Evolutionary conservation across 2,797 vertebrate genomes (phyloP), one percentile per base, ranked within the genome.

Genomic region (Manis javanica): DNA sequence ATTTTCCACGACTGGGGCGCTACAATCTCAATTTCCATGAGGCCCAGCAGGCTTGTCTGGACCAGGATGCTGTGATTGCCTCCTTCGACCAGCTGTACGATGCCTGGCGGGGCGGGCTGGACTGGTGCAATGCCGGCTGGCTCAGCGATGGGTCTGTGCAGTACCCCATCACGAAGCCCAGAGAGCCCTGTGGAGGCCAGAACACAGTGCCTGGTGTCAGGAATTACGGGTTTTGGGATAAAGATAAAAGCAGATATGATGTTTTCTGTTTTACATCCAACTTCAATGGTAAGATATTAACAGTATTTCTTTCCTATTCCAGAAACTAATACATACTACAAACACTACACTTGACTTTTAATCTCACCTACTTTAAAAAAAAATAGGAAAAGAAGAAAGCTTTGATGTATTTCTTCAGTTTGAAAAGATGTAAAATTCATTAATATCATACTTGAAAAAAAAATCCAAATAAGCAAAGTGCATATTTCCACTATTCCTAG

Each of bases 71-170:
- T 0, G 97, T 98, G 72, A 98, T 99, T 0, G 99, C 99, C 55
- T 99, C 99, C 39, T 99, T 98, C 0, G 99, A 99, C 49, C 99
- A 99, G 98, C 98, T 99, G 55, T 98, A 98, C 0, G 97, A 99
- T 0, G 99, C 99, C 90, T 99, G 99, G 99, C 98, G 98, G 84
- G 97, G 57, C 0, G 99, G 99, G n/a, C 97, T 99, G 96, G 99
- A 99, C 97, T 99, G 99, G 99, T 99, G 99, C 98, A 99, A 99
- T 0, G 99, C 99, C 0, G 99, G 99, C 96, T 99, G 99, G 99
- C 99, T 99, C 94, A 99, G 92, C 0, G 99, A 99, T 0, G 99
- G 99, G 63, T 99, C 99, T 0, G 99, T 99, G 90, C 99, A 99
- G 93, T 99, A 99, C 94, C 99, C 99, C 39, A 99, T 99, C 98